These are phyloP conservation scores for Carposina sasakii DNA, from an alignment of 1,140 invertebrate genomes.

Conservation along the genomic window DNA sequence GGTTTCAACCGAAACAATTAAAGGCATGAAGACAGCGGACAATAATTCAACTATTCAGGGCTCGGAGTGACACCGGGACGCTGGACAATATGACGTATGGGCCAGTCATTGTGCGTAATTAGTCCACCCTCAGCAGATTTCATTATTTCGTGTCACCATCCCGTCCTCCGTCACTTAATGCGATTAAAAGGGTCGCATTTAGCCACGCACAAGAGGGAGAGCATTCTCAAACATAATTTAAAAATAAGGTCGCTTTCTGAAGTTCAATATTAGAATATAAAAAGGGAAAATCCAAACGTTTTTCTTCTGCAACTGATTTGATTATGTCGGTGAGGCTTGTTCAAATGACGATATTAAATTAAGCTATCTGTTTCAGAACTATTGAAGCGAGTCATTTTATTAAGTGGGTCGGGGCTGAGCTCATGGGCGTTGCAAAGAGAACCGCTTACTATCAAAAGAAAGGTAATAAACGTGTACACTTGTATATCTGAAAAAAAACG, in stretches of 20 bases:
- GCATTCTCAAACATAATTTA: conserved; percentile 27
- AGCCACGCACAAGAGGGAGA: conserved; percentile 30
- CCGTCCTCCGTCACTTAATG: conserved; percentile 45
- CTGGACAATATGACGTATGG: conserved; percentile 32
- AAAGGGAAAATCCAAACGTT: conserved; percentile 26
- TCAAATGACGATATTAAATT: conserved; percentile 56
- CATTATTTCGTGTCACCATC: conserved; percentile 47
- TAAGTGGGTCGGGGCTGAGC: conserved; percentile 95
- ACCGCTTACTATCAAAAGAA: conserved; percentile 84
- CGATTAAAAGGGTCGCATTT: conserved; percentile 45
- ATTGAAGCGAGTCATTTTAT: conserved; percentile 91
- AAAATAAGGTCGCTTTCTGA: conserved; percentile 26
- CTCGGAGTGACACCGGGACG: no score
- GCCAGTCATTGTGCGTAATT: conserved; percentile 48
- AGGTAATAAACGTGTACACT: conserved; percentile 56
- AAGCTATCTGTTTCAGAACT: conserved; percentile 80
- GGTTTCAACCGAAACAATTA: no score
- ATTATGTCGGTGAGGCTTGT: conserved; percentile 25
- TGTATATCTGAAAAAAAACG: no score
- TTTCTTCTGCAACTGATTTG: conserved; percentile 16
- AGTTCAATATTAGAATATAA: conserved; percentile 1
- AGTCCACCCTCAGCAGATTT: conserved; percentile 44
- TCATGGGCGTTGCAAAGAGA: conserved; percentile 95
- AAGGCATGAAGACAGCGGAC: no score
- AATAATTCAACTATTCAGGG: no score